Evolutionary conservation across 1,140 invertebrate genomes (phyloP), one percentile per base, ranked within the genome.

Genomic region (Dinothrombium tinctorium): DNA sequence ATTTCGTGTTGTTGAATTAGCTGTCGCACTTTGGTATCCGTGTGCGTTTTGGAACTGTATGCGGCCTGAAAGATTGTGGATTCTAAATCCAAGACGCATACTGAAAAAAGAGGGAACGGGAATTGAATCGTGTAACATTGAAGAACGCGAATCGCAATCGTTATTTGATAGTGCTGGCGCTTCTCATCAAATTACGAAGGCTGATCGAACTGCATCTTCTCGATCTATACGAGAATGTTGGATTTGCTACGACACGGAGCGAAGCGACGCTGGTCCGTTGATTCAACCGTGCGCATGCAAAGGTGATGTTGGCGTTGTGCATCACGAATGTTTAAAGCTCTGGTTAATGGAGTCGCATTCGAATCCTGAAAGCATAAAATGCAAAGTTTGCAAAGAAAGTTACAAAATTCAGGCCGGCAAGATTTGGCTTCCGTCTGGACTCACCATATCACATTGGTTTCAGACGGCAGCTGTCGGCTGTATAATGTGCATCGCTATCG

Each of bases 11-110:
- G 76, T 80, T 37, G 84, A 90, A 67, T 76, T 89, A 48, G 83
- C 81, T n/a, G 80, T 87, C 36, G 77, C 76, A 43, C 56, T 90
- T 46, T 90, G 84, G 83, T 89, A 89, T 60, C 83, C 83, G 2
- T 89, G 83, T 61, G 77, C 79, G 12, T 64, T 90, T 21, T 90
- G 84, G 84, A 90, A 90, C 60, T 87, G 77, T 50, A 82, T 82
- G 48, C 66, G 69, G 41, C 83, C 83, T n/a, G 80, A 86, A 53
- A 74, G 82, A 57, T 62, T 89, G 33, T 90, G 83, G 84, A 76
- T 89, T 52, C 60, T 90, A 43, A 90, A 90, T 67, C 84, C 83
- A 11, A 73, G 77, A 42, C 73, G 76, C 54, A 66, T 90, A 46
- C 63, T 86, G 1, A 73, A 75, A 39, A 65, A 60, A 17, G 44